Evolutionary conservation across 2,888 invertebrate species (phyloP).

Genomic region (Ornithoptera priamus): DNA sequence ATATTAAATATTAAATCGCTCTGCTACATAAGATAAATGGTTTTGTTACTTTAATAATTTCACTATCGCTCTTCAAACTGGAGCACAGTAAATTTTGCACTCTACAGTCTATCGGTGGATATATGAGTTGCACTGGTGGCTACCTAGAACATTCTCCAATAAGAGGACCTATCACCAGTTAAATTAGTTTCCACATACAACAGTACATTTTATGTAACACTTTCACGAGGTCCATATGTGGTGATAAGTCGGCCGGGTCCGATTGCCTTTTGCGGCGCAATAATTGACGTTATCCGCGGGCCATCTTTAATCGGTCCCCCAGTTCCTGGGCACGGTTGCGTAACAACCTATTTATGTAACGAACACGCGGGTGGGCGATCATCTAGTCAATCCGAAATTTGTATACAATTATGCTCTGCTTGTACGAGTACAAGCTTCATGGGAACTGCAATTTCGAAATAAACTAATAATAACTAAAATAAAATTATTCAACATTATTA

Average conservation of each 20-base stretch:
- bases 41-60: too few species aligned
- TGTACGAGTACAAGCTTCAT: not conserved
- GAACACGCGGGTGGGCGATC: conserved; percentile 15
- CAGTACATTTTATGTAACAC: conserved; percentile 43
- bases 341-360: conserved; percentile 36
- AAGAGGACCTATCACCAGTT: not conserved
- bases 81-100: too few species aligned
- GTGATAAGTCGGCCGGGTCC: conserved; percentile 39
- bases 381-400: conserved; percentile 18
- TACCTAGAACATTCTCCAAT: too few species aligned
- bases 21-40: too few species aligned
- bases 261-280: conserved; percentile 40
- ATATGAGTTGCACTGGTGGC: too few species aligned
- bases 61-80: too few species aligned
- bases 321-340: conserved; percentile 35
- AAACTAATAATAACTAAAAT: too few species aligned
- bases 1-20: too few species aligned
- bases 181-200: conserved; percentile 11
- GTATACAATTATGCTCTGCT: not conserved
- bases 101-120: too few species aligned
- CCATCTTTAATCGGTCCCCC: conserved; percentile 42
- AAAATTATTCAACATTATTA: too few species aligned
- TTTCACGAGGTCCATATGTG: conserved; percentile 38
- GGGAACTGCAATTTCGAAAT: not conserved
- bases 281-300: conserved; percentile 49